Base-by-base conservation (phyloP, 2,797 vertebrate species). In the Oreochromis mossambicus region DNA sequence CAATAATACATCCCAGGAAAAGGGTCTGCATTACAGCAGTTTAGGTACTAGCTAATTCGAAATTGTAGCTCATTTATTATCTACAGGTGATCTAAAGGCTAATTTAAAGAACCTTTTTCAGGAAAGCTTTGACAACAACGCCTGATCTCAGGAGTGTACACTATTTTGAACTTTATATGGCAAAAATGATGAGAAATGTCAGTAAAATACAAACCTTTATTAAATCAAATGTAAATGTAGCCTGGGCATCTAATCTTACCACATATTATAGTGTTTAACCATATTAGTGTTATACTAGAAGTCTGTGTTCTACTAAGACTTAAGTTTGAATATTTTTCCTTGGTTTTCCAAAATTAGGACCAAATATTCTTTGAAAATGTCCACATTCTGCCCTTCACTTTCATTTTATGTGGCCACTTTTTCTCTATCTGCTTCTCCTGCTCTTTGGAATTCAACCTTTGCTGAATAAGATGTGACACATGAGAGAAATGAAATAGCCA, bases 391-490 rank as follows among this genome's bases (percentile, higher is more conserved):
- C n/a, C 12, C 52, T 48, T 83, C 51, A 26, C 43, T 73, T 70
- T 81, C 8, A 51, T 73, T 73, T 78, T 14, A 70, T 54, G 46
- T 43, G 14, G 26, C 46, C 38, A 21, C 3, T 51, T 79, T 77
- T 83, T 70, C 48, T 51, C 14, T 41, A 48, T 50, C 61, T 29
- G 41, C 32, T 58, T 17, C 8, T 61, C 13, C 15, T 56, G 19
- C 84, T 63, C 61, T 79, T 41, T 73, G 38, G 46, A 70, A 61
- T 84, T 80, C 48, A 66, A 54, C 80, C 82, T 83, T 83, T 85
- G 73, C 73, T 17, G 36, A 43, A 12, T 41, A 21, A 80, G 61
- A 75, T 78, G 34, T 86, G 85, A 86, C 82, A 85, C 82, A 63
- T 77, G 79, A 79, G 77, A 61, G 50, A 50, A 78, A 77, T 19